Evolutionary conservation across 1,140 invertebrate genomes (phyloP).

Genomic region (Heliconius nattereri): DNA sequence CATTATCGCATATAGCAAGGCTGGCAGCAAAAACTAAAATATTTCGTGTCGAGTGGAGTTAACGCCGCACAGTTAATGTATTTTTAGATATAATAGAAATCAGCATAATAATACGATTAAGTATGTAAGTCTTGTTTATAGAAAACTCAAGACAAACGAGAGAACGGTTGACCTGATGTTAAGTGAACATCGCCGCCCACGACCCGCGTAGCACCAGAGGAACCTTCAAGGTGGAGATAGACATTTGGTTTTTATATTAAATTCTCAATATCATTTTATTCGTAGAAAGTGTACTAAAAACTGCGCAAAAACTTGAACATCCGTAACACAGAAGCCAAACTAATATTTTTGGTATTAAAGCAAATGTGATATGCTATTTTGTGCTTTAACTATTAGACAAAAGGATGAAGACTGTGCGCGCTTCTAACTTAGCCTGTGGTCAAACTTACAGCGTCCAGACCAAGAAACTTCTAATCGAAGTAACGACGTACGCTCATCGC

Average conservation of each 20-base stretch:
- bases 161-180: too few relatives aligned
- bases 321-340: constrained; percentile 10
- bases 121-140: too few relatives aligned
- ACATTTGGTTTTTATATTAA: background rate
- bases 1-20: too few relatives aligned
- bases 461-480: constrained; percentile 63
- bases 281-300: background rate
- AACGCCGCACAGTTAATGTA: too few relatives aligned
- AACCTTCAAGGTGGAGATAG: too few relatives aligned
- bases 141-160: too few relatives aligned
- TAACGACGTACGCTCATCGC: constrained; percentile 48
- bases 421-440: constrained; percentile 20
- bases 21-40: too few relatives aligned
- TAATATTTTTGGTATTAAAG: constrained; percentile 13
- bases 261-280: constrained; percentile 3
- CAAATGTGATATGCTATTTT: background rate
- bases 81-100: too few relatives aligned
- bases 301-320: constrained; percentile 8
- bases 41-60: too few relatives aligned
- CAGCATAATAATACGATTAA: too few relatives aligned
- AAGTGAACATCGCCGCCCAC: too few relatives aligned
- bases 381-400: background rate
- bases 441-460: constrained; percentile 45
- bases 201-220: too few relatives aligned
- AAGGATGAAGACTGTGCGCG: background rate